These are phyloP conservation scores for Tetramorium simillimum DNA, from an alignment of 1,140 invertebrate species.

Conservation along the genomic window DNA sequence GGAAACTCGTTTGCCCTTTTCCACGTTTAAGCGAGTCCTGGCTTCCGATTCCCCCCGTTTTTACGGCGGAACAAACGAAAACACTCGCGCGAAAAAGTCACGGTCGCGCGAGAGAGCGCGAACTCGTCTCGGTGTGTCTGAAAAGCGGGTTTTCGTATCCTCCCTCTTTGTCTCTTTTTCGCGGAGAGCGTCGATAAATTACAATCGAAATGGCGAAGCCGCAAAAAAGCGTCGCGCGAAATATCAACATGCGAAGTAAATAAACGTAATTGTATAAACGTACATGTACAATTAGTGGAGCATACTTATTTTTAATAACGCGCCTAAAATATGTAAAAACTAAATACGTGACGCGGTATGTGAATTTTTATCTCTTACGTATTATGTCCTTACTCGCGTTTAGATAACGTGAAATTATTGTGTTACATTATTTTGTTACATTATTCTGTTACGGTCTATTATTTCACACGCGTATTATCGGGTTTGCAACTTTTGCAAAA, in stretches of 20 bases:
- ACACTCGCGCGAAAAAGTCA: slow-evolving; percentile 24
- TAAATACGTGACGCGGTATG: not conserved
- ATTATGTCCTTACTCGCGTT: not conserved
- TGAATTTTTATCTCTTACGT: not conserved
- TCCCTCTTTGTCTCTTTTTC: not conserved
- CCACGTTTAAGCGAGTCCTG: not conserved
- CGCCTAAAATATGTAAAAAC: not conserved
- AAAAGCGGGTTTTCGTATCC: not conserved
- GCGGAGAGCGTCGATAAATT: not conserved
- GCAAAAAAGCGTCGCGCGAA: not conserved
- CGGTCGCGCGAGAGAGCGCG: not conserved
- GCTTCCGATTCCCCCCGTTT: slow-evolving; percentile 22
- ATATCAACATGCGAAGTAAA: not conserved
- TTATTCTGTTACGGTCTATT: not conserved
- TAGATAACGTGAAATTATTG: slow-evolving; percentile 3
- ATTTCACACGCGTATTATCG: not conserved
- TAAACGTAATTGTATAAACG: not conserved
- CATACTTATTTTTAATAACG: not conserved
- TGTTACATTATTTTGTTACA: not conserved
- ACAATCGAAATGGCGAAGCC: not conserved
- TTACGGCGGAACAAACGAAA: slow-evolving; percentile 1
- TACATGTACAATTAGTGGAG: not conserved
- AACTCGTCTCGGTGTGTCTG: not conserved
- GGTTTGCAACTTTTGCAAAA: not conserved
- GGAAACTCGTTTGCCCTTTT: slow-evolving; percentile 54